phyloP scores from a whole-genome alignment of 2,113 vertebrate genomes.

The Peromyscus maniculatus region DNA sequence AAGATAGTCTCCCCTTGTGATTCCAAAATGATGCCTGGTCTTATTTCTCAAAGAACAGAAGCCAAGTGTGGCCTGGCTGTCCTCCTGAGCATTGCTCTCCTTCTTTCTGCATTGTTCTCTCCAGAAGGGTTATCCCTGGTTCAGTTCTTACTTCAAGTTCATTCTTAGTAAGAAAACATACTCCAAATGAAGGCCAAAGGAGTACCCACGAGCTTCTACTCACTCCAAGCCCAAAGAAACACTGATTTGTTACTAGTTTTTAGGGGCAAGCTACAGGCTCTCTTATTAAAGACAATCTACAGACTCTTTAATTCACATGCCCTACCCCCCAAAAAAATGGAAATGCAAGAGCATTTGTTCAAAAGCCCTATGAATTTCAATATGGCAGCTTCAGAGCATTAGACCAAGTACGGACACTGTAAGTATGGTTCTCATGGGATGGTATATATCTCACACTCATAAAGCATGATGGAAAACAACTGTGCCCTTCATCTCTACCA shows the following conservation, averaged over 20 bases:
- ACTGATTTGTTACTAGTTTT: not conserved
- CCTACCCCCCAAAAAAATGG: not conserved
- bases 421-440: not conserved
- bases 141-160: not conserved
- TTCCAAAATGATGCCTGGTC: not conserved
- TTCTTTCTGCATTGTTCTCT: not conserved
- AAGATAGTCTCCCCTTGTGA: not conserved
- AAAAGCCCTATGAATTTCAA: not conserved
- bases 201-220: not conserved
- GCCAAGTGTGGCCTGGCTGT: not conserved
- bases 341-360: not conserved
- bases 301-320: not conserved
- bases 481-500: not conserved
- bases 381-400: not conserved
- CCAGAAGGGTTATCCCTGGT: not conserved
- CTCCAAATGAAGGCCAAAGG: not conserved
- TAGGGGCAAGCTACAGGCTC: not conserved
- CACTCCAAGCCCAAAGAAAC: not conserved
- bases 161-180: not conserved
- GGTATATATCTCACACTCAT: accelerated
- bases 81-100: not conserved
- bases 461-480: not conserved
- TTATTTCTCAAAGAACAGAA: not conserved
- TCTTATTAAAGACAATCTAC: not conserved
- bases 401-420: not conserved